Conservation (phyloP, 2,888 invertebrate genomes). For the Panzeria rudis region DNA sequence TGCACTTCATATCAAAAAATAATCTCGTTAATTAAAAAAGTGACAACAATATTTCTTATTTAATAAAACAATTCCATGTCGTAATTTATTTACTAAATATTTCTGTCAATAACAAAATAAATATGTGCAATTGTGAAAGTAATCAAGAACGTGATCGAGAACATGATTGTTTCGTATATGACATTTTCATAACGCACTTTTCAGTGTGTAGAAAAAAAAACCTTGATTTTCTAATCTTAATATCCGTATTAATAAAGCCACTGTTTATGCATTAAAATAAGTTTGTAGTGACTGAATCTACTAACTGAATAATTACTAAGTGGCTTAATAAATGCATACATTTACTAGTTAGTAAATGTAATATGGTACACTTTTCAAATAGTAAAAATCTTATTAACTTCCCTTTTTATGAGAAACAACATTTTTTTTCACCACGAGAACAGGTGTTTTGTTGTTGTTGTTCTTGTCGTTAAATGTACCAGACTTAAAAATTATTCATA, state of each 20-base stretch:
- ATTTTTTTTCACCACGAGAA: not conserved
- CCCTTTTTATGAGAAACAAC: slow-evolving; percentile 24
- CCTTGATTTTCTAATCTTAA: slow-evolving; percentile 53
- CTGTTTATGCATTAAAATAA: not conserved
- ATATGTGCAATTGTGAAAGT: slow-evolving; percentile 39
- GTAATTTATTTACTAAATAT: not conserved
- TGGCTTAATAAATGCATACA: not conserved
- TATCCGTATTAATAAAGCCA: slow-evolving; percentile 37
- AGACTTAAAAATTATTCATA: slow-evolving; percentile 9
- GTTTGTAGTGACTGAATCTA: no score
- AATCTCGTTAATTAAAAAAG: slow-evolving; percentile 4
- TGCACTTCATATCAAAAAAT: not conserved
- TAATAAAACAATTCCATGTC: not conserved
- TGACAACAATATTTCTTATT: slow-evolving; percentile 19
- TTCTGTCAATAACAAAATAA: slow-evolving; percentile 5
- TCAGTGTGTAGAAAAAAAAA: not conserved
- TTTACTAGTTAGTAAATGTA: slow-evolving; percentile 19
- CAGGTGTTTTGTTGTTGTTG: slow-evolving; percentile 20
- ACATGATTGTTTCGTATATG: slow-evolving; percentile 1
- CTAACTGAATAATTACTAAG: not conserved
- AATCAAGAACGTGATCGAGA: slow-evolving; percentile 12
- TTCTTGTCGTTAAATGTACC: no score
- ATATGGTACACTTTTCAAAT: slow-evolving; percentile 22
- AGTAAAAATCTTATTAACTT: slow-evolving; percentile 12
- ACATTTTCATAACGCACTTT: slow-evolving; percentile 52